phyloP scores from a whole-genome alignment of 2,113 vertebrate genomes.

The Isurus oxyrinchus region DNA sequence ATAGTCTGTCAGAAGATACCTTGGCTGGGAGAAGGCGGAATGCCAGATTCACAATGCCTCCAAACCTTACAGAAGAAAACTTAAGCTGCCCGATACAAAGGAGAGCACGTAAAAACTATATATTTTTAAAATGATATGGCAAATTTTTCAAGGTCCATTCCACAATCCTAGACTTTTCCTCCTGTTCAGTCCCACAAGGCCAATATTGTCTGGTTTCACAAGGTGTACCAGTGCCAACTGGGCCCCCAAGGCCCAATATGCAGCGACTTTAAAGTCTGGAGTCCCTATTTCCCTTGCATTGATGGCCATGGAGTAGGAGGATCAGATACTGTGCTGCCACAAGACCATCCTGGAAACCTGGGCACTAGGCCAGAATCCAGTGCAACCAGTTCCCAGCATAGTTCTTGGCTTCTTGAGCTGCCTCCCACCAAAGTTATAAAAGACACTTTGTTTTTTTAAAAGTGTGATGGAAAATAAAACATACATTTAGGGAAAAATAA shows the following conservation, averaged over 20 bases:
- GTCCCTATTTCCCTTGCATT: background rate
- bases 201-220: too few species aligned
- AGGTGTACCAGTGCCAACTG: too few species aligned
- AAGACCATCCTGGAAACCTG: too few species aligned
- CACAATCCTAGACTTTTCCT: background rate
- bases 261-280: background rate
- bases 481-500: background rate
- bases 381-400: background rate
- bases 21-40: too few species aligned
- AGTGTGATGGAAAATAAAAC: too few species aligned
- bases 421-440: background rate
- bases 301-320: background rate
- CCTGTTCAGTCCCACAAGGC: background rate
- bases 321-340: background rate
- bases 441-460: too few species aligned
- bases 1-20: too few species aligned
- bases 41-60: background rate
- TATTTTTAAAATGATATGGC: background rate
- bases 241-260: background rate
- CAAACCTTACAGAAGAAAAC: background rate
- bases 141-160: background rate
- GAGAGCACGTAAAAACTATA: background rate
- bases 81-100: background rate
- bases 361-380: background rate
- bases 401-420: background rate